phyloP scores from a whole-genome alignment of 2,113 vertebrate species.

The Sorex araneus region DNA sequence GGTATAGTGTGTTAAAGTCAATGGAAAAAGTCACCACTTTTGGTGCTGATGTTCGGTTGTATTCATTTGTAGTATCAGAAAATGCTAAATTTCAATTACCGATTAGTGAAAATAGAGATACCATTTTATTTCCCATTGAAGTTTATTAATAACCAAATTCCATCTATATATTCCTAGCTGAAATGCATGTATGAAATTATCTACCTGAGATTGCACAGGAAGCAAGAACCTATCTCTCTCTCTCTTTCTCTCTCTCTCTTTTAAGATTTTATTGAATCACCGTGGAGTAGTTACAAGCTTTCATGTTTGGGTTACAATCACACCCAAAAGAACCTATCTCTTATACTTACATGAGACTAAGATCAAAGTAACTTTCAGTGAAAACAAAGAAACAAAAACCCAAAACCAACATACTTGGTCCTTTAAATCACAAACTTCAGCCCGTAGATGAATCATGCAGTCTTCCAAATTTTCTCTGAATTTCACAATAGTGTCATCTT shows the following conservation, averaged over 20 bases:
- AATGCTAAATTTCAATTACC: not conserved
- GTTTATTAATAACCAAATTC: not conserved
- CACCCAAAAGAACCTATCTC: not conserved
- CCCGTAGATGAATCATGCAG: conserved; percentile 77
- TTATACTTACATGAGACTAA: not conserved
- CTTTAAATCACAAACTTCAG: conserved; percentile 84
- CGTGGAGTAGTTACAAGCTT: too few species aligned
- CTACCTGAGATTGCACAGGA: not conserved
- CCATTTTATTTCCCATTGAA: conserved; percentile 2
- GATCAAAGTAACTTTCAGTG: not conserved
- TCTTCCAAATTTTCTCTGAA: conserved; percentile 85
- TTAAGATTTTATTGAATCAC: too few species aligned
- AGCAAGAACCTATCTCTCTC: not conserved
- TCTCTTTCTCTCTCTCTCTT: too few species aligned
- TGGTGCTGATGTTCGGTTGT: not conserved
- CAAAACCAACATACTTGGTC: conserved; percentile 83
- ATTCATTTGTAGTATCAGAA: not conserved
- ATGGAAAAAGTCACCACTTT: not conserved
- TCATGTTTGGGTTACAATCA: too few species aligned
- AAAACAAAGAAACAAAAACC: not conserved
- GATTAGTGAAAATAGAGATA: not conserved
- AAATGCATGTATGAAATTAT: not conserved
- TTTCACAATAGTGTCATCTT: conserved; percentile 73
- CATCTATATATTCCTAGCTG: not conserved
- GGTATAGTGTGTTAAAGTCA: not conserved